A percentile compares a stretch with the other conserved stretches of the same genome.
Evolutionary conservation across 1,140 invertebrate genomes (phyloP).

Genomic region (Coptotermes formosanus): DNA sequence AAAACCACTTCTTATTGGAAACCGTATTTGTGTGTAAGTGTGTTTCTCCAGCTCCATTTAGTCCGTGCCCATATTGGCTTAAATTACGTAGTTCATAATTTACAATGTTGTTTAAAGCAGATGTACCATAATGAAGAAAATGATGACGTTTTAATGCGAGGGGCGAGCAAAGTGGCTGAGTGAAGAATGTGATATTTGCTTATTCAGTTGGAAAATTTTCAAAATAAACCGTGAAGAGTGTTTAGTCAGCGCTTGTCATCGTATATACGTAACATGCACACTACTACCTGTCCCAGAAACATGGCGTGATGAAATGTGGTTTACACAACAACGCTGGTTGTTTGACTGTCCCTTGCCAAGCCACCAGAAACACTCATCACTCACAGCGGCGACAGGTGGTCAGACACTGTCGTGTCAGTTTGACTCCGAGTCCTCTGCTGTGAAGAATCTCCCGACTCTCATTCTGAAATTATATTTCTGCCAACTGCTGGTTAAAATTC

Average conservation of each 20-base stretch:
- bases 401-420: not conserved
- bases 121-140: not conserved
- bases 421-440: no score
- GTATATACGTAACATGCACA: not conserved
- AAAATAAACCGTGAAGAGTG: not conserved
- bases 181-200: slow-evolving; percentile 16
- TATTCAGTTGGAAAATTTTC: slow-evolving; percentile 5
- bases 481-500: no score
- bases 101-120: not conserved
- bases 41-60: not conserved
- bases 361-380: not conserved
- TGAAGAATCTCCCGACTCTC: no score
- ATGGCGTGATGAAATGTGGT: slow-evolving; percentile 1
- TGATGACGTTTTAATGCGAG: not conserved
- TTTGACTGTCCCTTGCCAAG: not conserved
- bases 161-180: not conserved
- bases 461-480: no score
- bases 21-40: no score
- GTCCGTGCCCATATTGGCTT: not conserved
- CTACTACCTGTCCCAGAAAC: slow-evolving; percentile 12
- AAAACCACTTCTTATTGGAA: no score
- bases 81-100: not conserved
- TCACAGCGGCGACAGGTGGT: not conserved
- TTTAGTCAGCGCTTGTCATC: not conserved
- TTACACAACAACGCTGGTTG: not conserved